phyloP scores from a whole-genome alignment of 2,113 vertebrate species.

The Verasper variegatus region DNA sequence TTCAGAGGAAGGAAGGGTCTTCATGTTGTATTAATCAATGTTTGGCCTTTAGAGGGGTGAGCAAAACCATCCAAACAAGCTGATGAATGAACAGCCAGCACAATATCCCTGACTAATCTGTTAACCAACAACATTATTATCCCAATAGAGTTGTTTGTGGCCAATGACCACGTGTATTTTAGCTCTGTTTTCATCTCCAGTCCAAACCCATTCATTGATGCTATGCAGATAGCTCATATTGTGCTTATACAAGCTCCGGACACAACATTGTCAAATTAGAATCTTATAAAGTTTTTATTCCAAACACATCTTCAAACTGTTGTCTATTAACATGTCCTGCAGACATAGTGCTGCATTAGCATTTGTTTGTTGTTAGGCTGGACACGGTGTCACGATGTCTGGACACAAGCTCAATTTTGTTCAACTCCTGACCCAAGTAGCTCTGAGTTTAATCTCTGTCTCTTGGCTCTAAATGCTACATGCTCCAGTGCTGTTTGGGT shows the following conservation, averaged over 20 bases:
- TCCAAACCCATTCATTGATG: neutral
- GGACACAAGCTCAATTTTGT: slow-evolving; percentile 2
- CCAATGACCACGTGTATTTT: neutral
- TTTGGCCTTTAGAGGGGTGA: neutral
- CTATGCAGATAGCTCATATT: neutral
- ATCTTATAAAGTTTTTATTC: neutral
- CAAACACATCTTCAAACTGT: neutral
- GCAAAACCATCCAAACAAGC: neutral
- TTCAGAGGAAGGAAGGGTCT: neutral
- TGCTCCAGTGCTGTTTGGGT: neutral
- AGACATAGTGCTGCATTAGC: neutral
- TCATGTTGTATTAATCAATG: neutral
- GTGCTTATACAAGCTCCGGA: too few relatives aligned
- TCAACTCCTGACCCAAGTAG: neutral
- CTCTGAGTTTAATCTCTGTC: neutral
- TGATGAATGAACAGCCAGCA: neutral
- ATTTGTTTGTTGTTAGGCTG: neutral
- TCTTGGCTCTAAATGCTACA: neutral
- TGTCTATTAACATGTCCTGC: neutral
- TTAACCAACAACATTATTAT: too few relatives aligned
- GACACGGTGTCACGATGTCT: neutral
- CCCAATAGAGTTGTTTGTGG: too few relatives aligned
- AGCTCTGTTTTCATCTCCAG: neutral
- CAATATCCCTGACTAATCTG: neutral
- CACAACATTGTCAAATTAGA: neutral